Conservation (phyloP, 2,888 invertebrate species). For the Patella depressa region DNA sequence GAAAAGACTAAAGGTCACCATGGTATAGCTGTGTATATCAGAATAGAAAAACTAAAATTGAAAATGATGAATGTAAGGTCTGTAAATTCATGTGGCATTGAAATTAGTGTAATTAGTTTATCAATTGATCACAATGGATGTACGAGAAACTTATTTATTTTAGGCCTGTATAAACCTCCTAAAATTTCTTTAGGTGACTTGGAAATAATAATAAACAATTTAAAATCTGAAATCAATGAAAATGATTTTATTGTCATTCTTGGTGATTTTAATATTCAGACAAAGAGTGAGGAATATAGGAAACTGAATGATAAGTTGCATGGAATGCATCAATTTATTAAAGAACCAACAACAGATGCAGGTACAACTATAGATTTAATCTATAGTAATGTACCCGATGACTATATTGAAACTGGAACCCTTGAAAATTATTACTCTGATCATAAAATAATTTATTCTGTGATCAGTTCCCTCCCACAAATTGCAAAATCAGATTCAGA, state of each 20-base stretch:
- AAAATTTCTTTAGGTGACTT: background rate
- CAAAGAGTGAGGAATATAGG: background rate
- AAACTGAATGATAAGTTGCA: background rate
- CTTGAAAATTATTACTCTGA: conserved; percentile 1
- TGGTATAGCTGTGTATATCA: background rate
- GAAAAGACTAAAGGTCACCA: background rate
- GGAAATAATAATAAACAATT: background rate
- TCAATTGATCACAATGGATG: background rate
- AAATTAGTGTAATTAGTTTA: background rate
- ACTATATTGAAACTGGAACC: background rate
- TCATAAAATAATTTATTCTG: background rate
- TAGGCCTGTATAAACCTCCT: background rate
- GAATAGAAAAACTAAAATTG: background rate
- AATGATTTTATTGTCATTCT: background rate
- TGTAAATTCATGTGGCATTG: background rate
- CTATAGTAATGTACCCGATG: background rate
- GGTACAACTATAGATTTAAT: conserved; percentile 1
- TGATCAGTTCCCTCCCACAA: background rate
- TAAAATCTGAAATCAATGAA: background rate
- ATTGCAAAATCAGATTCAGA: too few species aligned
- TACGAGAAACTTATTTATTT: background rate
- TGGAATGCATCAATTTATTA: background rate
- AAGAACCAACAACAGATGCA: background rate
- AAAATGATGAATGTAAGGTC: background rate
- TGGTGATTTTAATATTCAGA: conserved; percentile 3